Evolutionary conservation across 2,113 vertebrate species (phyloP).

Genomic region (Pelecanus crispus): DNA sequence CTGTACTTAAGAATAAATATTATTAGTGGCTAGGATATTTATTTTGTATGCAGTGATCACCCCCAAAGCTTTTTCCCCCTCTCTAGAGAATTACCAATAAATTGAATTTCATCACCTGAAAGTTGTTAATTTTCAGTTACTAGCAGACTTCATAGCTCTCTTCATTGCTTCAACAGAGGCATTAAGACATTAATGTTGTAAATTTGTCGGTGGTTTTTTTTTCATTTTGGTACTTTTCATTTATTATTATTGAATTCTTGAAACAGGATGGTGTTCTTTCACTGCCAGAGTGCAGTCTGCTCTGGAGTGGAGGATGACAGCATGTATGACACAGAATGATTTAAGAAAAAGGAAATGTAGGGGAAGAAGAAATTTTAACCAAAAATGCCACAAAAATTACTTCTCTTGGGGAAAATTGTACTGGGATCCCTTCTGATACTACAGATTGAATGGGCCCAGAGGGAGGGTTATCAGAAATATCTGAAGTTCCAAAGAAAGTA

Average conservation of each 20-base stretch:
- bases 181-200: too few species aligned
- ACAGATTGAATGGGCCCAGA: neutral
- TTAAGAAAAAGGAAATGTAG: neutral
- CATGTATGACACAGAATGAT: neutral
- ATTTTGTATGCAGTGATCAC: neutral
- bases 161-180: neutral
- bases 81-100: neutral
- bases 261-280: neutral
- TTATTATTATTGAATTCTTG: neutral
- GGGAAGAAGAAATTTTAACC: neutral
- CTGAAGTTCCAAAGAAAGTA: neutral
- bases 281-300: neutral
- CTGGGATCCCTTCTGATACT: neutral
- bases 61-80: neutral
- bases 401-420: neutral
- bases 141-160: neutral
- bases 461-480: neutral
- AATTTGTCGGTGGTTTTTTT: neutral
- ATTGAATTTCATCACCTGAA: conserved; percentile 9
- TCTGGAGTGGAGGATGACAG: neutral
- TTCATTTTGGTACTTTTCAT: neutral
- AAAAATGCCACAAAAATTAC: neutral
- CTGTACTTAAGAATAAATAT: neutral
- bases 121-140: conserved; percentile 17
- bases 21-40: neutral